These are phyloP conservation scores for Sussaba pulchella DNA, from an alignment of 2,888 invertebrate genomes.

Conservation along the genomic window DNA sequence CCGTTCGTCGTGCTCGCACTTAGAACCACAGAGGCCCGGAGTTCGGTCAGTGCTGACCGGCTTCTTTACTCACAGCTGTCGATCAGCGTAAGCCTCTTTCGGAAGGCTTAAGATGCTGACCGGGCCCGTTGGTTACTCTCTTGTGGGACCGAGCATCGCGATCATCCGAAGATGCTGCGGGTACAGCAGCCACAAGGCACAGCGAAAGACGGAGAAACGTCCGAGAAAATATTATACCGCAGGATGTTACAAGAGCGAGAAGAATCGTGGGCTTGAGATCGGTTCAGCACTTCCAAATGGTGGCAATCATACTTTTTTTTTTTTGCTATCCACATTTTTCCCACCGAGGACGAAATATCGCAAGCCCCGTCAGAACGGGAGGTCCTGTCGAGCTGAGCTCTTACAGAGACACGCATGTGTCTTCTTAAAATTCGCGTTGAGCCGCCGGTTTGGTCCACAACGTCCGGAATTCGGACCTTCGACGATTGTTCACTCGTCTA, in stretches of 20 bases:
- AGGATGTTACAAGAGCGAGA: slow-evolving; percentile 14
- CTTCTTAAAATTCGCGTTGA: slow-evolving; percentile 36
- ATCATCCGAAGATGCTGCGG: slow-evolving; percentile 25
- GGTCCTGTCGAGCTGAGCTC: slow-evolving; percentile 32
- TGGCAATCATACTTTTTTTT: slow-evolving; percentile 18
- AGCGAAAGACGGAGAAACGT: not conserved
- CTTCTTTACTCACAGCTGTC: slow-evolving; percentile 67
- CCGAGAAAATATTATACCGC: slow-evolving; percentile 19
- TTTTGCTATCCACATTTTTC: slow-evolving; percentile 30
- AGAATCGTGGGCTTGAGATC: slow-evolving; percentile 3
- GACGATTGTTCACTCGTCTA: not conserved
- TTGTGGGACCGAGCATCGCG: slow-evolving; percentile 38
- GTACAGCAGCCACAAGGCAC: slow-evolving; percentile 8
- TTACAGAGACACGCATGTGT: slow-evolving; percentile 19
- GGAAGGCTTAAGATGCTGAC: slow-evolving; percentile 59
- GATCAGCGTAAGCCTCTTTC: slow-evolving; percentile 77
- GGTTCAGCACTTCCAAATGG: not conserved
- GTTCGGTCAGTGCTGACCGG: slow-evolving; percentile 23
- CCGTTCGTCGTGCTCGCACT: slow-evolving; percentile 71
- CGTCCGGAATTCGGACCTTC: slow-evolving; percentile 12
- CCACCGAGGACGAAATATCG: slow-evolving; percentile 16
- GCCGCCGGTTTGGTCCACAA: not conserved
- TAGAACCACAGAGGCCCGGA: not conserved
- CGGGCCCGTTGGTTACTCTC: slow-evolving; percentile 44
- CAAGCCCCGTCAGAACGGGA: slow-evolving; percentile 10